These are phyloP conservation scores for Drosophila cognata DNA, from an alignment of 2,888 invertebrate species.

Conservation along the genomic window DNA sequence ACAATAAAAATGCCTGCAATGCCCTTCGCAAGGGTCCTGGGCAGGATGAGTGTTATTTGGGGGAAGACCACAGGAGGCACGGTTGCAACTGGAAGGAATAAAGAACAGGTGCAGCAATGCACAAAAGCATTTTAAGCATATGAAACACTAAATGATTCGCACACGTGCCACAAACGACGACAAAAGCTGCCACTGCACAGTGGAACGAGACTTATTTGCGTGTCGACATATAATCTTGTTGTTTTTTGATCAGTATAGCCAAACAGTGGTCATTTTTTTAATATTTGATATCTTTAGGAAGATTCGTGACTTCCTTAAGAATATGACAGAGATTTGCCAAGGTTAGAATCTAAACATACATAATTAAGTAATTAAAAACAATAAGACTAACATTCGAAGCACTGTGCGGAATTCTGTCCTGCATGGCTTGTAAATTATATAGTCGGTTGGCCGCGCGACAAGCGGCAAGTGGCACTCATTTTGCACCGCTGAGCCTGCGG, in stretches of 20 bases:
- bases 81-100: neutral
- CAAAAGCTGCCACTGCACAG: slow-evolving; percentile 15
- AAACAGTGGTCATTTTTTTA: neutral
- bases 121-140: slow-evolving; percentile 52
- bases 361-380: neutral
- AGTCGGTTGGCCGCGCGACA: slow-evolving; percentile 39
- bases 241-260: neutral
- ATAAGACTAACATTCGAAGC: neutral
- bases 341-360: neutral
- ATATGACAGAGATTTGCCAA: neutral
- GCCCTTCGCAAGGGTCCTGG: neutral
- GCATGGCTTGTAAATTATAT: slow-evolving; percentile 46
- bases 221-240: neutral
- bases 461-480: slow-evolving; percentile 52
- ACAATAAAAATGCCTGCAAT: slow-evolving; percentile 3
- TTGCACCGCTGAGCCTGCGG: slow-evolving; percentile 22
- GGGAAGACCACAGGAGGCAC: too few relatives aligned
- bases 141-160: slow-evolving; percentile 55
- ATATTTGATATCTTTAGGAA: neutral
- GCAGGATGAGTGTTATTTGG: neutral
- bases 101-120: slow-evolving; percentile 40
- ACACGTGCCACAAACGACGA: slow-evolving; percentile 41
- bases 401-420: slow-evolving; percentile 15
- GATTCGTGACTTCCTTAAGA: neutral
- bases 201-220: slow-evolving; percentile 15